These are phyloP conservation scores for Sternotherus odoratus DNA, from an alignment of 2,797 vertebrate species.

Conservation along the genomic window DNA sequence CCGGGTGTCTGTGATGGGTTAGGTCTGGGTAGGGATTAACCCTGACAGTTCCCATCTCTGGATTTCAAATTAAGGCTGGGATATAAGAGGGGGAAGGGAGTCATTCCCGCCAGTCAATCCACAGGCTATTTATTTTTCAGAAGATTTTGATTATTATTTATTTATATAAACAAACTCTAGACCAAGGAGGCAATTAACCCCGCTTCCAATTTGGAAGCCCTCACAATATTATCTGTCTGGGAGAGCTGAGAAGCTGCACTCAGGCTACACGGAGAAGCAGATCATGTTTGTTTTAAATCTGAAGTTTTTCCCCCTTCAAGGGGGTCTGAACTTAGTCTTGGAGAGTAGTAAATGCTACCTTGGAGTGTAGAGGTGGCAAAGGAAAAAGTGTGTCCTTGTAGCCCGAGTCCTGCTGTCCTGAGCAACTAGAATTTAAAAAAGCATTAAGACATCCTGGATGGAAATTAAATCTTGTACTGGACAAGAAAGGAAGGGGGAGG, in stretches of 20 bases:
- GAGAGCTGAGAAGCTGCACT: background rate
- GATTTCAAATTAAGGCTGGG: constrained; percentile 26
- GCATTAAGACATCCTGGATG: background rate
- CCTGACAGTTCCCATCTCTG: background rate
- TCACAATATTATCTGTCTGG: constrained; percentile 32
- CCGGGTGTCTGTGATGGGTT: background rate
- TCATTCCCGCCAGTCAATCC: background rate
- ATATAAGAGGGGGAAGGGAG: background rate
- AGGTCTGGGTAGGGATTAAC: constrained; percentile 16
- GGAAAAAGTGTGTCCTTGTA: constrained; percentile 24
- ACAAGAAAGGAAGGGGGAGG: background rate
- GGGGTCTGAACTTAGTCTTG: constrained; percentile 6
- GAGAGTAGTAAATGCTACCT: background rate
- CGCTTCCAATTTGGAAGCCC: constrained; percentile 38
- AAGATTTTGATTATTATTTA: constrained; percentile 61
- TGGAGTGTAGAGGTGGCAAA: background rate
- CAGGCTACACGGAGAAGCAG: background rate
- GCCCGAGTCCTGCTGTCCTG: constrained; percentile 27
- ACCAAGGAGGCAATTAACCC: constrained; percentile 65
- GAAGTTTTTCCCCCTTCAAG: constrained; percentile 10
- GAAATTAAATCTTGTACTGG: background rate
- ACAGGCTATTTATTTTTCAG: constrained; percentile 8
- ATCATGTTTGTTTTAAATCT: constrained; percentile 51
- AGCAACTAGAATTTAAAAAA: background rate
- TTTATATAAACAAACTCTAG: constrained; percentile 55